Percentiles rank a stretch among this genome's conserved stretches.
Conservation (phyloP, 2,113 vertebrate genomes). For the Catharus fuscescens region DNA sequence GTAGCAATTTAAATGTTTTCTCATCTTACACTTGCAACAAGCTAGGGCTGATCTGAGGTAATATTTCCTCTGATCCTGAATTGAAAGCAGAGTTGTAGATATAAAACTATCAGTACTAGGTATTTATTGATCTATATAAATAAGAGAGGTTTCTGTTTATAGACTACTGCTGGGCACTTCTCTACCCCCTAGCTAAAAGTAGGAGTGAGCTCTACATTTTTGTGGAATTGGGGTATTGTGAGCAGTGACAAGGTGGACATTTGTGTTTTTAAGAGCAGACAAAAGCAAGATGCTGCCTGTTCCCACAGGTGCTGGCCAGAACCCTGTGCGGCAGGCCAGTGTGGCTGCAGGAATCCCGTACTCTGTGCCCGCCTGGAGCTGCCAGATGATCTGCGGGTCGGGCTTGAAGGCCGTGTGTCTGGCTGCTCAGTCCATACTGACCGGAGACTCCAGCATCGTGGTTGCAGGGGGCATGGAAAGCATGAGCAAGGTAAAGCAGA, state of each 20-base stretch:
- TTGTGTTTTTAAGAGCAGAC: background rate
- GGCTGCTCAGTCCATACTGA: constrained; percentile 86
- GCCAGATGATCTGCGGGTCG: constrained; percentile 97
- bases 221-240: rapidly evolving
- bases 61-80: background rate
- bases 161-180: background rate
- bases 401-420: constrained; percentile 93
- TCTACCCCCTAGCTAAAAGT: background rate
- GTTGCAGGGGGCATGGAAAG: constrained; percentile 97
- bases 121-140: background rate
- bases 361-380: constrained; percentile 89
- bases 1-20: background rate
- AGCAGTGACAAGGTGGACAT: rapidly evolving
- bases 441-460: constrained; percentile 85
- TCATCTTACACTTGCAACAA: background rate
- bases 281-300: background rate
- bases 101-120: background rate
- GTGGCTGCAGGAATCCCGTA: constrained; percentile 89
- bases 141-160: background rate
- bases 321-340: constrained; percentile 89
- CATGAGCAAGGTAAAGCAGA: constrained; percentile 90
- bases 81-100: background rate
- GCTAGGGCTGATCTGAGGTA: background rate
- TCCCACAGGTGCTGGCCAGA: constrained; percentile 89
- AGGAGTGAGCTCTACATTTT: background rate